Evolutionary conservation across 2,888 invertebrate genomes (phyloP), one percentile per base, ranked within the genome.

Genomic region (Drosophila recens): DNA sequence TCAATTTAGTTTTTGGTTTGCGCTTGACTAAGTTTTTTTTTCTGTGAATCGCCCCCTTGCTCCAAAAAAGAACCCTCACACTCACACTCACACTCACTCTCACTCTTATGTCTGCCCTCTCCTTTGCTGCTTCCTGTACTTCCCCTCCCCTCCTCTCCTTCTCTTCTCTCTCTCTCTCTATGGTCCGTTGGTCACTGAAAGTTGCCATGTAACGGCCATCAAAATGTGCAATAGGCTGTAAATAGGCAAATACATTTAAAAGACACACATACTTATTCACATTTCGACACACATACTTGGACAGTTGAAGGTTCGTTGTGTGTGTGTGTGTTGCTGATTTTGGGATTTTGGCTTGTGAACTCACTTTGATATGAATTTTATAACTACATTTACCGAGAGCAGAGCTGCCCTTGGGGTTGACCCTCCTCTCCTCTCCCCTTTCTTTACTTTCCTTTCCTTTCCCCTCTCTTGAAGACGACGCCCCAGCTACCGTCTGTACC

Each of bases 141-240:
- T 17, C 15, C 27, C 43, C 9, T 15, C 15, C 9, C 9, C 8
- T 27, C 34, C 9, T 11, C 8, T 27, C 34, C 15, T 36, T 17
- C 15, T 27, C 43, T 9, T 15, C 15, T 13, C n/a, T 23, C 30
- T 15, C 34, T 54, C n/a, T 23, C 30, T 15, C 20, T 9, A 38
- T 4, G 20, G 20, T 17, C 9, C 10, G 43, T 52, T 34, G 42
- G 11, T 34, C 23, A 36, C 30, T 51, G 51, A 48, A 48, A 51
- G 68, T 64, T 68, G 68, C 64, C 46, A 20, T 48, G 46, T 59
- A 71, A 63, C 66, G 72, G 62, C 67, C 73, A 80, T 77, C 86
- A 75, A 88, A 84, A 83, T 88, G 84, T 88, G 87, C 84, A 88
- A 86, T 85, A 89, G 87, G 81, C 87, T 88, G 84, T 88, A 87